Base-by-base conservation (phyloP, 2,797 vertebrate genomes). In the Lateolabrax maculatus region DNA sequence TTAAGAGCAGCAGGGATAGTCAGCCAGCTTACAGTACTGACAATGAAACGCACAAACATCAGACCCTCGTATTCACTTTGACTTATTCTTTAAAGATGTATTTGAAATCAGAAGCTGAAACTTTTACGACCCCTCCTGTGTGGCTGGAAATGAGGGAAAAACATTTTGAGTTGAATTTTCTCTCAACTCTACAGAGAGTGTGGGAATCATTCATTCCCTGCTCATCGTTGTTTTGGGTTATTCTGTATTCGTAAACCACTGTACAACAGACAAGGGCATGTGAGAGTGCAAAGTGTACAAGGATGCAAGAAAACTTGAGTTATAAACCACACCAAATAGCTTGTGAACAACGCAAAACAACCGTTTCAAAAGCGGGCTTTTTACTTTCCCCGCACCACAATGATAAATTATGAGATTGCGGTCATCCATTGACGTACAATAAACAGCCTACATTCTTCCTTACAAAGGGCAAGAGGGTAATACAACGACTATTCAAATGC, bases 391-490 rank as follows among this genome's bases (percentile, higher is more conserved):
- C 34, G 57, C 46, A 65, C 78, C 77, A 86, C 83, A 86, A 89
- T 90, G 85, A 86, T 77, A 87, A 91, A 92, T 88, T 81, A 89
- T 84, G 86, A 95, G 92, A 94, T 94, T 94, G 93, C 95, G 95
- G 95, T 96, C 94, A 94, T 77, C 83, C 82, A 81, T 84, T 88
- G 89, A 89, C 70, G 70, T 80, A 77, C 87, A 80, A 74, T 83
- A 85, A 91, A 94, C 89, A 92, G 93, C 89, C 92, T 89, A 86
- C 92, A 94, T 94, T 96, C 91, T 92, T 82, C 85, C 75, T 76
- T 81, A 94, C 91, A 95, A 94, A 93, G 91, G 90, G 79, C 88
- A 87, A 88, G 86, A 94, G 93, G 92, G 90, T 93, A 94, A 95
- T 93, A 91, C 93, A 91, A 90, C 66, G 61, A 80, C 89, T 88